Base-by-base conservation (phyloP, 2,797 vertebrate genomes). In the Myotis daubentonii region DNA sequence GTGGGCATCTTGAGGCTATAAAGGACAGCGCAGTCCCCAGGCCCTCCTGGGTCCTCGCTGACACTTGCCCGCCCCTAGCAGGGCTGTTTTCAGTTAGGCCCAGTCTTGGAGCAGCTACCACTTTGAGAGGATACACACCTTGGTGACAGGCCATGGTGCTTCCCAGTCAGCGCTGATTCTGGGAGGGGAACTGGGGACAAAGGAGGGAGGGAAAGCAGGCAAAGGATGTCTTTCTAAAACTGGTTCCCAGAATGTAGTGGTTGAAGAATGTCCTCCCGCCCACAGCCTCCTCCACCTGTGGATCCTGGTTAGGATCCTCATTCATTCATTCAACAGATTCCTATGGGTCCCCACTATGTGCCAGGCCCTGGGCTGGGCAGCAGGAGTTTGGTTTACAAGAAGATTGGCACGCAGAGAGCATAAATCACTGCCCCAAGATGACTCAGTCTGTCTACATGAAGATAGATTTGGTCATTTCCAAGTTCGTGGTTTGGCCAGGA, bases 361-460 rank as follows among this genome's bases (percentile, higher is more conserved):
- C 57, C 62, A 19, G 51, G 25, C 13, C 49, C 47, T 68, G 8
- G n/a, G 22, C 72, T 87, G 49, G 83, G 41, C 87, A 79, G 28
- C 74, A 70, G 79, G 86, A 79, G 51, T 84, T 86, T 30, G 84
- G 36, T 95, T 88, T 80, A 74, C n/a, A 30, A 60, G 23, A 92
- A 88, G n/a, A 60, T 2, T 36, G 55, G 36, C 47, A 19, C 25
- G 17, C 20, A 8, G 22, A 60, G 19, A 55, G 9, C 44, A 36
- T 57, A 90, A 83, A 82, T 87, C 81, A 86, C 49, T 66, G 33
- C 71, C 80, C 60, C 30, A 13, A 9, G n/a, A 30, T 89, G 87
- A 93, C 33, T 85, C 90, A 79, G 16, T 25, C 82, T 60, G 68
- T 51, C 38, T 17, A 0, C 41, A 2, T 57, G 49, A 79, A 89